Base-by-base conservation (phyloP, 2,888 invertebrate species). In the Drosophila pseudotakahashii region DNA sequence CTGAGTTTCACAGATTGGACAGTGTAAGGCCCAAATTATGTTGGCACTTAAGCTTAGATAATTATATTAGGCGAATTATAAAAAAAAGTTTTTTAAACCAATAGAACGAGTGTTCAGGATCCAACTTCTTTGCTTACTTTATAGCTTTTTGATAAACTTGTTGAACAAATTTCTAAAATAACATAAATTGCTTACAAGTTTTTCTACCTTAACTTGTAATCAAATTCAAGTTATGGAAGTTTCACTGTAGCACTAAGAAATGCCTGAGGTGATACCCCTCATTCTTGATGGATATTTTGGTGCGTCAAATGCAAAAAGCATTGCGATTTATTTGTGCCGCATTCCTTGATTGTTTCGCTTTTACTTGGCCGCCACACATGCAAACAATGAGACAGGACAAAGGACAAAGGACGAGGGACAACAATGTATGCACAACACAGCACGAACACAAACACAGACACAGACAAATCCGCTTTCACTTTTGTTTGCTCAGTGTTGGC, bases 261-360 rank as follows among this genome's bases (percentile, higher is more conserved):
- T 11, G 2, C 32, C 11, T 1, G 11, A 48, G 16, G 48, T 34
- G 32, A 7, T 13, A 26, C n/a, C 11, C 23, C 13, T 26, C 16
- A 16, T 6, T 1, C 30, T 16, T 4, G 36, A n/a, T 30, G 50
- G 30, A 19, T 45, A 32, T 44, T 63, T 64, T 0, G 36, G 42
- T 51, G 64, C 30, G 50, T 64, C 51, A 44, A 64, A 63, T 63
- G 63, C 42, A 80, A 78, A 70, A 57, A 63, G 81, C 81, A 78
- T 64, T 61, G 58, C 53, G 78, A 76, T 78, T 75, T 82, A 78
- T 75, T 72, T 72, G 59, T 73, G 75, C 67, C 70, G 69, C 77
- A 79, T 72, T 76, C 67, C 61, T 68, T 75, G 75, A 69, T 77
- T 78, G 73, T 64, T 72, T 64, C 52, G 58, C 51, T 70, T 68